Percentiles rank a stretch among this genome's conserved stretches.
phyloP scores from a whole-genome alignment of 2,888 invertebrate genomes.

The Himalopsyche japonica region DNA sequence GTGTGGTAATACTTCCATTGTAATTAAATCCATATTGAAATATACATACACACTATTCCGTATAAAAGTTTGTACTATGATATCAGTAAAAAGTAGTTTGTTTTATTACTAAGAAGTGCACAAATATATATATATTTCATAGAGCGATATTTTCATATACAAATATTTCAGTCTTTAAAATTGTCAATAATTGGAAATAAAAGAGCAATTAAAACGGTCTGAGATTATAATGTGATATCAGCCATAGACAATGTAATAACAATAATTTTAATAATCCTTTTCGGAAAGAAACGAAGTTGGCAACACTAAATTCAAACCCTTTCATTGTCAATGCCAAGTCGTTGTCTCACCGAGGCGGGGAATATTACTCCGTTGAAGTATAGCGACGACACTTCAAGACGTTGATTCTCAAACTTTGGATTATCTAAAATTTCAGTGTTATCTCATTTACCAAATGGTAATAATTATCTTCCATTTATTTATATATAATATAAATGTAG shows the following conservation, averaged over 20 bases:
- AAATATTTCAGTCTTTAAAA: background rate
- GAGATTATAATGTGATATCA: background rate
- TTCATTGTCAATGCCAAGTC: background rate
- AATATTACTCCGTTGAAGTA: background rate
- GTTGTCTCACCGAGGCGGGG: background rate
- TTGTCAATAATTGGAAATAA: background rate
- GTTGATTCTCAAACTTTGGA: background rate
- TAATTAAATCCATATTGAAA: no score
- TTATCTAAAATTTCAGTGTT: background rate
- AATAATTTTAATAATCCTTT: background rate
- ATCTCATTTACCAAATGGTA: no score
- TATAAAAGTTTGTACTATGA: no score
- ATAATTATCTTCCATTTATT: no score
- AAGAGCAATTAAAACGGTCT: background rate
- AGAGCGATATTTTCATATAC: background rate
- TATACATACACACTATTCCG: no score
- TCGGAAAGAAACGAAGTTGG: background rate
- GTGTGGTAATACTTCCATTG: no score
- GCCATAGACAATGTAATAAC: background rate
- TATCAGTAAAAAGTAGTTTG: no score
- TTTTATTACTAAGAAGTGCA: background rate
- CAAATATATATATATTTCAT: background rate
- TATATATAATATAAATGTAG: no score
- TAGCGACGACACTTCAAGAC: background rate
- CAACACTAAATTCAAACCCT: background rate